Percentiles rank a stretch among this genome's conserved stretches.
These are phyloP conservation scores for Scopus umbretta DNA, from an alignment of 2,113 vertebrate genomes.

Conservation along the genomic window DNA sequence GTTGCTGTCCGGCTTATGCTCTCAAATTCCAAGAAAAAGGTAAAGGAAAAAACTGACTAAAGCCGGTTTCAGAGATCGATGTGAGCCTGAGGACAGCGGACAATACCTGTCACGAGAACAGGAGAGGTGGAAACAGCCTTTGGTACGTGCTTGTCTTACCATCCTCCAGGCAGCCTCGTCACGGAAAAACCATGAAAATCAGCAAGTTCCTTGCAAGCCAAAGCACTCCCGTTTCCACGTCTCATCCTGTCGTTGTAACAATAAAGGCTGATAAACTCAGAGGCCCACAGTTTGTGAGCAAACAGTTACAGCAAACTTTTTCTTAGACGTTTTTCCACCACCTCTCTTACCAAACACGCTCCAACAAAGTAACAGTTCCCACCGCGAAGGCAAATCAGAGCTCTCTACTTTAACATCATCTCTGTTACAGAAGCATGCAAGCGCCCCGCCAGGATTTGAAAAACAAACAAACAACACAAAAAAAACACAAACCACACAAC, in stretches of 20 bases:
- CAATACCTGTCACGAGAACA: fast-evolving
- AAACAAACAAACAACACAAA: neutral
- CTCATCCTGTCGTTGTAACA: neutral
- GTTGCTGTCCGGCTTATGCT: neutral
- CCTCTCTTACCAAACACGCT: neutral
- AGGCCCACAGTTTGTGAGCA: neutral
- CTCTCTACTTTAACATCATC: neutral
- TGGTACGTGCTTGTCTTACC: neutral
- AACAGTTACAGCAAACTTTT: neutral
- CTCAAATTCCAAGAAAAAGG: neutral
- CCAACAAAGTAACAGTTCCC: neutral
- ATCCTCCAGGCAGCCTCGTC: neutral
- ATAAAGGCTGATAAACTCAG: neutral
- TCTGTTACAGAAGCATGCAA: neutral
- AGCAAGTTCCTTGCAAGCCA: neutral
- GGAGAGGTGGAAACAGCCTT: neutral
- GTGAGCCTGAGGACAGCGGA: neutral
- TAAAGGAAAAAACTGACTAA: neutral
- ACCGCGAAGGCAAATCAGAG: neutral
- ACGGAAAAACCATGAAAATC: neutral
- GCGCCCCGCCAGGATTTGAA: neutral
- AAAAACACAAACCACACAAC: too few species aligned
- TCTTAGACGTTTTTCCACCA: neutral
- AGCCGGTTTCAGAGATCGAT: neutral
- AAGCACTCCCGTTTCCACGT: neutral